phyloP scores from a whole-genome alignment of 1,140 invertebrate genomes.

The Theocolax elegans region DNA sequence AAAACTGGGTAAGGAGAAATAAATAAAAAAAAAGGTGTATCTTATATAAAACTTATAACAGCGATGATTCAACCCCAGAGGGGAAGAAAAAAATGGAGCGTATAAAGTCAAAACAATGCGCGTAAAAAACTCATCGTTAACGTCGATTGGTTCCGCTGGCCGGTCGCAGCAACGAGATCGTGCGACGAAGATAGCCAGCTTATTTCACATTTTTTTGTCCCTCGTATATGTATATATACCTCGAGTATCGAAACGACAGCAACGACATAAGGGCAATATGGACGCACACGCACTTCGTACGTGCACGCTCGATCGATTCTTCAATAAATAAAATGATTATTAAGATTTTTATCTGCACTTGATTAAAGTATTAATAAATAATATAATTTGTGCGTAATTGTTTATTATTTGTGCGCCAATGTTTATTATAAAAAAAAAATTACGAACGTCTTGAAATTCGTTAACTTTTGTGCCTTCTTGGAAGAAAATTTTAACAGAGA shows the following conservation, averaged over 20 bases:
- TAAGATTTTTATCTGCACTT: no score
- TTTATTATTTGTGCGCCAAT: no score
- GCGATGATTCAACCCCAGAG: conserved; percentile 5
- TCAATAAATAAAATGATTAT: no score
- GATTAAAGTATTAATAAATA: no score
- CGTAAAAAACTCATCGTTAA: conserved; percentile 41
- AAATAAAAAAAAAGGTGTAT: neutral
- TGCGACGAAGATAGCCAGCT: conserved; percentile 40
- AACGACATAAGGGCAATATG: conserved; percentile 8
- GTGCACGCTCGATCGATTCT: neutral
- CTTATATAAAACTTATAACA: conserved; percentile 27
- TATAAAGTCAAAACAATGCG: conserved; percentile 47
- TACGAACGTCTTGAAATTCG: no score
- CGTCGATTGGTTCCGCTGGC: conserved; percentile 30
- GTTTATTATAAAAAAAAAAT: no score
- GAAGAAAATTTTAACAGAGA: no score
- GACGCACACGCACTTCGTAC: neutral
- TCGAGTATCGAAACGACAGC: conserved; percentile 24
- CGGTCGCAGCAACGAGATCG: conserved; percentile 33
- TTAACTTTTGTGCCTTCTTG: no score
- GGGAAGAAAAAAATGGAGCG: conserved; percentile 22
- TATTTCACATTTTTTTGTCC: conserved; percentile 39
- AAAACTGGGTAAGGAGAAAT: neutral
- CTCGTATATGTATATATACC: conserved; percentile 6
- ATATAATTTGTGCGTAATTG: no score